These are phyloP conservation scores for Drosophila testacea DNA, from an alignment of 2,888 invertebrate species.

Conservation along the genomic window DNA sequence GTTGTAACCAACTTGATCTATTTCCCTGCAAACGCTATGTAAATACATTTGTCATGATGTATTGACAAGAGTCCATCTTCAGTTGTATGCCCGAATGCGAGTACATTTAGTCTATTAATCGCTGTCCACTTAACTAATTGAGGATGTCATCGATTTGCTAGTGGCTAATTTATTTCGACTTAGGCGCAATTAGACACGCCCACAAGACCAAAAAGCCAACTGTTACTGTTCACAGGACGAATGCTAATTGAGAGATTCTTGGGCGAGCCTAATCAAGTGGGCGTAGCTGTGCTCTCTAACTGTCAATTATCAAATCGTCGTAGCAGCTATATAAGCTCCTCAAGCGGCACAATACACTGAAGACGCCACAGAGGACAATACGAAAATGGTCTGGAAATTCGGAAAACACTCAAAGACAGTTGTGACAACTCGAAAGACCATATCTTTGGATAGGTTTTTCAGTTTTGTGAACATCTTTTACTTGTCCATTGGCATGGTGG, in stretches of 20 bases:
- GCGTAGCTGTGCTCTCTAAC: slow-evolving; percentile 43
- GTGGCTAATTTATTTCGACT: slow-evolving; percentile 53
- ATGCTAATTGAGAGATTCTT: slow-evolving; percentile 69
- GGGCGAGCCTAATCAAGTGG: slow-evolving; percentile 55
- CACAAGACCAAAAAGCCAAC: slow-evolving; percentile 48
- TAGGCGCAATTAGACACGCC: slow-evolving; percentile 62
- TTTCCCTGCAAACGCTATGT: too few species aligned
- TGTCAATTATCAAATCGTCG: slow-evolving; percentile 58
- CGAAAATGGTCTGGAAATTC: slow-evolving; percentile 20
- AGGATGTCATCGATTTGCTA: slow-evolving; percentile 64
- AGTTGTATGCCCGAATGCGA: not conserved
- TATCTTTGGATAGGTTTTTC: slow-evolving; percentile 61
- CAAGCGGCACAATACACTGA: not conserved
- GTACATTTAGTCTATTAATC: slow-evolving; percentile 29
- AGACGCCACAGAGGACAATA: not conserved
- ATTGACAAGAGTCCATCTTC: not conserved
- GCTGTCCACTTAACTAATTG: slow-evolving; percentile 55
- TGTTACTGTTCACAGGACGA: slow-evolving; percentile 59
- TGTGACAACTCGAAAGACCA: not conserved
- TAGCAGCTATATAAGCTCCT: slow-evolving; percentile 25
- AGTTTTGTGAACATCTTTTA: slow-evolving; percentile 68
- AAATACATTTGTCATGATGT: too few species aligned
- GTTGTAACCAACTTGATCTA: too few species aligned
- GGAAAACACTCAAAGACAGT: slow-evolving; percentile 7
- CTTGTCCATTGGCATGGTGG: slow-evolving; percentile 70